Base-by-base conservation (phyloP, 2,113 vertebrate species). In the Pollimyrus isidori region DNA sequence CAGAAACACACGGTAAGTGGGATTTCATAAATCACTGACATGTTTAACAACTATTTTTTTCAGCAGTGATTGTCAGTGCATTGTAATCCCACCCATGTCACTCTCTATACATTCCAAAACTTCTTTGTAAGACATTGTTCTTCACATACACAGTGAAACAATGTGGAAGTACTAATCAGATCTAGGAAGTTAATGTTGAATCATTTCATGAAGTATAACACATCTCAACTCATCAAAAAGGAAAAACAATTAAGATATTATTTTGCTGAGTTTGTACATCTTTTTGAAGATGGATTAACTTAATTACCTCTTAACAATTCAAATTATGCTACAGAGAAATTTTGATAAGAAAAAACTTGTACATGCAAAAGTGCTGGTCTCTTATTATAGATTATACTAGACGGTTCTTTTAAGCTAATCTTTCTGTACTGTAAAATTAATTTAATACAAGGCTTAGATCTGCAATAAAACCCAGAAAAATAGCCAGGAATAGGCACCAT, bases 201-300 rank as follows among this genome's bases (percentile, higher is more conserved):
- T 95, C 91, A 91, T 90, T 91, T 89, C 89, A 88, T 87, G 88
- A 91, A 93, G 94, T 85, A 82, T 91, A 48, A 89, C 90, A 87
- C n/a, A 90, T 90, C 90, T 94, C 92, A 91, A 92, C 92, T 88
- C 89, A 90, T 48, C 89, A 52, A 58, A 50, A 91, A 19, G 87
- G 76, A 73, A 92, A 90, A 52, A 90, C 94, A 95, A 95, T 95
- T 95, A 56, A 92, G 92, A 91, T 69, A 90, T 87, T 86, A 91
- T 91, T 91, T 90, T 92, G 91, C 90, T 90, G 93, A 95, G 94
- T 95, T 95, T 94, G 91, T 93, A 96, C 95, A 94, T 93, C 90
- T 93, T 94, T 88, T 88, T 88, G 87, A 88, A 48, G 58, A 88
- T 88, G 87, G 48, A 88, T 88, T 95, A 95, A 95, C 95, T 95